These are phyloP conservation scores for Cyphomyrus plagiostoma DNA, from an alignment of 2,113 vertebrate species.

Conservation along the genomic window DNA sequence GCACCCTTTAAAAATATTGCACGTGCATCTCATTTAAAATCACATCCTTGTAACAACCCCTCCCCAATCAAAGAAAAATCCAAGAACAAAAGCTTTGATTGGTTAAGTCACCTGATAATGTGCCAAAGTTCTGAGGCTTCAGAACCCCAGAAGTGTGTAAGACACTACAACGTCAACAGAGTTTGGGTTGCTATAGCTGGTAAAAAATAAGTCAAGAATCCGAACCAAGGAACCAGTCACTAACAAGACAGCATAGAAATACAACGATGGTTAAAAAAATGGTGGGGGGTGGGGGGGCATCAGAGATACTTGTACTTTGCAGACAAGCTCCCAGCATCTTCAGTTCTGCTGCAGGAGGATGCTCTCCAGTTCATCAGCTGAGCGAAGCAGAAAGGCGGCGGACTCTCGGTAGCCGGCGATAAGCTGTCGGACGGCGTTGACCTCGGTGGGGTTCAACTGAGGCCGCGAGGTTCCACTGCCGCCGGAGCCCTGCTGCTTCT, in stretches of 20 bases:
- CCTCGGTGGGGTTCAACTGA: conserved; percentile 94
- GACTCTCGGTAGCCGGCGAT: conserved; percentile 95
- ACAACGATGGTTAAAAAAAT: background rate
- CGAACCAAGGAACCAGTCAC: background rate
- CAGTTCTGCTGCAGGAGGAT: conserved; percentile 99
- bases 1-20: conserved; percentile 78
- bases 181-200: background rate
- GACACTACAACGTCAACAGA: background rate
- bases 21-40: conserved; percentile 61
- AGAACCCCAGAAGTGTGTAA: background rate
- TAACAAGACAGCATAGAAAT: background rate
- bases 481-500: conserved; percentile 67
- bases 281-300: background rate
- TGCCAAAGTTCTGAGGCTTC: background rate
- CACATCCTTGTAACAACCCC: background rate
- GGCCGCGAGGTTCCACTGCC: conserved; percentile 72
- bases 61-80: background rate
- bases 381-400: conserved; percentile 88
- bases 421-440: conserved; percentile 91
- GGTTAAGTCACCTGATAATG: background rate
- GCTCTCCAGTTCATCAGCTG: conserved; percentile 96
- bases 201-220: background rate
- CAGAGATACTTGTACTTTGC: background rate
- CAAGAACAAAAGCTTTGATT: background rate
- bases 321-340: conserved; percentile 63